Evolutionary conservation across 2,113 vertebrate genomes (phyloP).

Genomic region (Miniopterus natalensis): DNA sequence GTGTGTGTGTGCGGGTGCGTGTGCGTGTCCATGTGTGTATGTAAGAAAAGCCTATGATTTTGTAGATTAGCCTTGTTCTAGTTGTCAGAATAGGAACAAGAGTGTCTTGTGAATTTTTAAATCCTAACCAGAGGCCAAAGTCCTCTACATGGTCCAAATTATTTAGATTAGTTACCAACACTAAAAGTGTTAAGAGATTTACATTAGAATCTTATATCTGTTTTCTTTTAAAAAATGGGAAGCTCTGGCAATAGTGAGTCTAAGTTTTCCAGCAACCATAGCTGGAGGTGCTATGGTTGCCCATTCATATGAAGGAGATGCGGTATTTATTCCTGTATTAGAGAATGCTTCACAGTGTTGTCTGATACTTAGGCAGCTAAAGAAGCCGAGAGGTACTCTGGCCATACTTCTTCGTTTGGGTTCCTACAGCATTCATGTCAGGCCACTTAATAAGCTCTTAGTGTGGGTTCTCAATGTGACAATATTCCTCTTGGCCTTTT

Average conservation of each 20-base stretch:
- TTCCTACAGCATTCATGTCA: background rate
- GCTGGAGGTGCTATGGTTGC: background rate
- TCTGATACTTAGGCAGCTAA: background rate
- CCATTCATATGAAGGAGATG: background rate
- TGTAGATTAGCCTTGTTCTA: background rate
- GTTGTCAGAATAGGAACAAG: background rate
- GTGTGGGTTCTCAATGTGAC: background rate
- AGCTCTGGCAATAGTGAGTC: background rate
- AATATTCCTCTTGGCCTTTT: background rate
- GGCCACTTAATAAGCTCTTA: background rate
- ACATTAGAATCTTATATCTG: background rate
- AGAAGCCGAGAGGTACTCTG: background rate
- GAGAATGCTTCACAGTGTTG: background rate
- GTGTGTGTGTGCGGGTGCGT: background rate
- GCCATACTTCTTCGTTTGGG: background rate
- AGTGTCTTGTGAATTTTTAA: background rate
- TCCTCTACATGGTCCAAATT: background rate
- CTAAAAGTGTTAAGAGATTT: slow-evolving; percentile 21
- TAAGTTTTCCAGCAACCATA: background rate
- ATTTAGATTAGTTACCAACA: background rate
- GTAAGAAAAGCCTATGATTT: background rate
- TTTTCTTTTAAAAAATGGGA: slow-evolving; percentile 5
- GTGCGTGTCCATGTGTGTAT: background rate
- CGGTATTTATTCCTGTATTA: background rate
- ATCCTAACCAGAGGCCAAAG: background rate